phyloP scores from a whole-genome alignment of 2,113 vertebrate genomes.

The Bagarius yarrelli region DNA sequence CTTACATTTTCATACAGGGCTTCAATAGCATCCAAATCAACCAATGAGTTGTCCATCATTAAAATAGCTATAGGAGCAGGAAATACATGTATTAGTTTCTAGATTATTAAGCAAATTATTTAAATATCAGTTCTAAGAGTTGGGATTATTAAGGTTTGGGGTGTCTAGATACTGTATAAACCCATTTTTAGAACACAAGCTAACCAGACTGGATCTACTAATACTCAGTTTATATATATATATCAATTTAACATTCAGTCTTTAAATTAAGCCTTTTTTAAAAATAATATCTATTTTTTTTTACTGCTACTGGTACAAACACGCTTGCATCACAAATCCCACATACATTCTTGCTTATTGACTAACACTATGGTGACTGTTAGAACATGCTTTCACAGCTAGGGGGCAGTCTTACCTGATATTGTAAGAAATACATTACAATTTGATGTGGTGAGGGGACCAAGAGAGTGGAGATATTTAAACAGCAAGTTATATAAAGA shows the following conservation, averaged over 20 bases:
- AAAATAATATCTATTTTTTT: neutral
- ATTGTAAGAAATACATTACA: neutral
- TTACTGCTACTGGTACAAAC: neutral
- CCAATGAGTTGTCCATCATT: conserved; percentile 85
- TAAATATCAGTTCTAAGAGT: neutral
- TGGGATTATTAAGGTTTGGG: neutral
- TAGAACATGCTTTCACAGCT: neutral
- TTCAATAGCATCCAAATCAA: conserved; percentile 92
- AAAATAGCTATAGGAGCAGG: conserved; percentile 78
- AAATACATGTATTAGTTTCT: neutral
- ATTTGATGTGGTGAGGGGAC: neutral
- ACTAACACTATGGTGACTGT: neutral
- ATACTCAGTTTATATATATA: neutral
- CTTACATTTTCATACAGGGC: conserved; percentile 95
- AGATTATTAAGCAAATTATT: conserved; percentile 3
- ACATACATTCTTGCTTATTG: neutral
- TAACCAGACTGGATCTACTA: neutral
- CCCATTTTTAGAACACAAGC: neutral
- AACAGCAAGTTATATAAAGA: neutral
- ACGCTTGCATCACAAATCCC: neutral
- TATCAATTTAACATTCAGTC: too few relatives aligned
- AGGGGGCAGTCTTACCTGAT: conserved; percentile 18
- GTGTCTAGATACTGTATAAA: neutral
- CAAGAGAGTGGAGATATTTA: neutral
- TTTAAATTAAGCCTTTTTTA: neutral